These are phyloP conservation scores for Temnopleurus reevesii DNA, from an alignment of 53 echinoderm and acorn worm species.

Conservation along the genomic window DNA sequence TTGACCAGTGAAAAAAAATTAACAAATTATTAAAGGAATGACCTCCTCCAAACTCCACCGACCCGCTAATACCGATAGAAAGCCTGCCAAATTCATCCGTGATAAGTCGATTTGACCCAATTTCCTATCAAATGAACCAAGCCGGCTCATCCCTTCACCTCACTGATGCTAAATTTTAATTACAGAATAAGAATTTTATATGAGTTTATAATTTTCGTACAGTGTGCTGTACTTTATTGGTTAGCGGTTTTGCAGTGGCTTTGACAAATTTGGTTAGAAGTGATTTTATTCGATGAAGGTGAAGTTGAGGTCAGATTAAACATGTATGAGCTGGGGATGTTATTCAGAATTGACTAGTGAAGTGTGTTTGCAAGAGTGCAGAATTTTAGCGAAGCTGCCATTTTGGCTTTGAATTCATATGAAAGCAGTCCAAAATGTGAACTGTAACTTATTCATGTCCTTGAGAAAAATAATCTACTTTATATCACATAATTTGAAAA, in stretches of 20 bases:
- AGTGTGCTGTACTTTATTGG: conserved; percentile 7
- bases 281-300: background rate
- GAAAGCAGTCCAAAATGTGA: too few species aligned
- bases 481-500: too few species aligned
- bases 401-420: too few species aligned
- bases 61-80: background rate
- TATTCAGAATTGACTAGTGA: too few species aligned
- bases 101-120: conserved; percentile 14
- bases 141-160: background rate
- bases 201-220: background rate
- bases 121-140: background rate
- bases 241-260: background rate
- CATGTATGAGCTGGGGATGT: background rate
- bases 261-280: background rate
- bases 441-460: too few species aligned
- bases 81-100: background rate
- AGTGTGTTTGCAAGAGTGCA: too few species aligned
- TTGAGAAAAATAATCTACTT: too few species aligned
- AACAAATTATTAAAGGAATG: background rate
- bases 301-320: background rate
- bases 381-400: too few species aligned
- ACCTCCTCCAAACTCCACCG: background rate
- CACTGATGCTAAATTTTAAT: conserved; percentile 37
- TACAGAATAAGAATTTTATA: conserved; percentile 21
- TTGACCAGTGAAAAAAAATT: conserved; percentile 7